Evolutionary conservation across 2,113 vertebrate species (phyloP).

Genomic region (Hassar affinis): DNA sequence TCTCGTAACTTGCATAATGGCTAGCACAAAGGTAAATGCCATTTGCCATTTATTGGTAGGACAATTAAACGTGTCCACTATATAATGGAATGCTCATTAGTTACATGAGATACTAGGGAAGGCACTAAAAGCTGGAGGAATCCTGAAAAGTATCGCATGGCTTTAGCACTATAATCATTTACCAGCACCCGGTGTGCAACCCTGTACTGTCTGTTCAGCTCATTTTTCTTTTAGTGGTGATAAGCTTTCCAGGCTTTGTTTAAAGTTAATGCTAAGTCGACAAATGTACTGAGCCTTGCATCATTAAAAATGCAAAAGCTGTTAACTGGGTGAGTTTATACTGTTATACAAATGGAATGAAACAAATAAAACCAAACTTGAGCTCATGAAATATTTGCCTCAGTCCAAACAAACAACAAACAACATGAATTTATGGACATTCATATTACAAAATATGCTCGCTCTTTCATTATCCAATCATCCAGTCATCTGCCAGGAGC

Average conservation of each 20-base stretch:
- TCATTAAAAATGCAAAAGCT: slow-evolving; percentile 13
- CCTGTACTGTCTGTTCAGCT: background rate
- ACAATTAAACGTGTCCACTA: slow-evolving; percentile 16
- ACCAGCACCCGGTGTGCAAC: background rate
- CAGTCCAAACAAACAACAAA: background rate
- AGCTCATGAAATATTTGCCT: background rate
- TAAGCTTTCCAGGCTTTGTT: background rate
- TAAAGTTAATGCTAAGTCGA: background rate
- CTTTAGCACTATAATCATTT: background rate
- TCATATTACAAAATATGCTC: background rate
- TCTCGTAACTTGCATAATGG: slow-evolving; percentile 28
- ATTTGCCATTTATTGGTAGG: slow-evolving; percentile 21
- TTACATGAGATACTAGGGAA: slow-evolving; percentile 13
- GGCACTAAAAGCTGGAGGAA: background rate
- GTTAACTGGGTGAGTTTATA: background rate
- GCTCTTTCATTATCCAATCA: background rate
- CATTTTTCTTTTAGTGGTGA: background rate
- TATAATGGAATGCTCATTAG: slow-evolving; percentile 18
- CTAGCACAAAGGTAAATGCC: background rate
- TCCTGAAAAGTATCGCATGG: background rate
- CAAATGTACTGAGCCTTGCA: background rate
- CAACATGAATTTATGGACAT: background rate
- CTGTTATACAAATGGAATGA: background rate
- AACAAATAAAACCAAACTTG: background rate
- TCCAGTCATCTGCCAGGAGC: background rate